A percentile compares a stretch with the other conserved stretches of the same genome.
These are phyloP conservation scores for Sebastes kiyomatsui DNA, from an alignment of 2,797 vertebrate species.

Conservation along the genomic window DNA sequence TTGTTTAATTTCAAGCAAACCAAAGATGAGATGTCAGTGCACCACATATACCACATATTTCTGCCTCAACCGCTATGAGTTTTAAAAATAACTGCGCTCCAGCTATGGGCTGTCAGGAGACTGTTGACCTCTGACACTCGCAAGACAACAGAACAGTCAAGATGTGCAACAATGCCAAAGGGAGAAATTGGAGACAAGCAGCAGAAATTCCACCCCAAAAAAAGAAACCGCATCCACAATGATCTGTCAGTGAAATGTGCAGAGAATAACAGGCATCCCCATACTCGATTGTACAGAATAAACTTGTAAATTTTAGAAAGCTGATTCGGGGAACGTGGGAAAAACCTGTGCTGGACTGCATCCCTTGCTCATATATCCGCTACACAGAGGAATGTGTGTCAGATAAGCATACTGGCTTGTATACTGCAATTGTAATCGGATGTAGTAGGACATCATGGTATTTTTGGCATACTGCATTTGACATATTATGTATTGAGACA, in stretches of 20 bases:
- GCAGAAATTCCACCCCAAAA: slow-evolving; percentile 28
- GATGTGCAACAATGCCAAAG: slow-evolving; percentile 38
- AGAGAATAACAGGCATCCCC: slow-evolving; percentile 31
- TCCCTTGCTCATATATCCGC: no score
- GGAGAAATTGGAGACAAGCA: slow-evolving; percentile 44
- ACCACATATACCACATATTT: background rate
- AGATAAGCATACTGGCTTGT: no score
- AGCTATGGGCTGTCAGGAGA: slow-evolving; percentile 30
- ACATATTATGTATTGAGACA: no score
- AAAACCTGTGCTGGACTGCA: slow-evolving; percentile 8
- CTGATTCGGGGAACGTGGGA: slow-evolving; percentile 8
- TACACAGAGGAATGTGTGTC: no score
- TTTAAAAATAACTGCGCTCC: slow-evolving; percentile 7
- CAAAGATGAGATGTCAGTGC: background rate
- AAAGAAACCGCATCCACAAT: slow-evolving; percentile 32
- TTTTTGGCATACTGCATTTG: no score
- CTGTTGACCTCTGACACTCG: slow-evolving; percentile 52
- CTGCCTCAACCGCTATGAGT: background rate
- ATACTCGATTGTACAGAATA: slow-evolving; percentile 32
- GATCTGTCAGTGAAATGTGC: slow-evolving; percentile 27
- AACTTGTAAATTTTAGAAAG: slow-evolving; percentile 28
- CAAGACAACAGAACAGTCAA: slow-evolving; percentile 33
- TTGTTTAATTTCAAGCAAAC: slow-evolving; percentile 12
- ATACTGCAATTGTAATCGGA: no score
- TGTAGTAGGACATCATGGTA: no score